phyloP scores from a whole-genome alignment of 2,113 vertebrate species.

The Dissostichus mawsoni region DNA sequence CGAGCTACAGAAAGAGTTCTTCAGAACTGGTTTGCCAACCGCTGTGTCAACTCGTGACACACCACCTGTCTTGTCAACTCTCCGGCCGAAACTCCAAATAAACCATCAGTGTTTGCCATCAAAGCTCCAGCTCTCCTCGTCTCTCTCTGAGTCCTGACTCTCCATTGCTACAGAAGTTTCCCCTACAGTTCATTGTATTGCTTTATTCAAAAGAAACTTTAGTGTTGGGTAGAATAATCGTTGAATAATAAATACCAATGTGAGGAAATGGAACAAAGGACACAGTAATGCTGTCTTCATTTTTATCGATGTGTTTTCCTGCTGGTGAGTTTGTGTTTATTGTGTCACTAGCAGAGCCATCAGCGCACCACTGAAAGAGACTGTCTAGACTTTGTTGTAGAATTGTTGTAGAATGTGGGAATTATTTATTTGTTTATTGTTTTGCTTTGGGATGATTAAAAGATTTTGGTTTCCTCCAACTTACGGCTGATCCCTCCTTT shows the following conservation, averaged over 20 bases:
- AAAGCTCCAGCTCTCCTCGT: too few relatives aligned
- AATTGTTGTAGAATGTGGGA: too few relatives aligned
- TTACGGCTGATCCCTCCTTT: constrained; percentile 45
- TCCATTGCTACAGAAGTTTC: too few relatives aligned
- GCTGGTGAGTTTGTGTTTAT: not conserved
- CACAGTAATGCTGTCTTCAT: not conserved
- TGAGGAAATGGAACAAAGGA: not conserved
- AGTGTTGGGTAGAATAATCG: too few relatives aligned
- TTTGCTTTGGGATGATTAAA: constrained; percentile 42
- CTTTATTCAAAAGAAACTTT: not conserved
- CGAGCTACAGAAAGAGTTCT: too few relatives aligned
- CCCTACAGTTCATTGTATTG: not conserved
- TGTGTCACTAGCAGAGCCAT: not conserved
- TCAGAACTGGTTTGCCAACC: too few relatives aligned
- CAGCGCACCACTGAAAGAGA: not conserved
- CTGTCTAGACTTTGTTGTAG: not conserved
- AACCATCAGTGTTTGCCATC: too few relatives aligned
- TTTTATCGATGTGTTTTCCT: not conserved
- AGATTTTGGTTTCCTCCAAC: constrained; percentile 23
- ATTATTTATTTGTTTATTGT: constrained; percentile 9
- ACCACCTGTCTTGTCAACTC: too few relatives aligned
- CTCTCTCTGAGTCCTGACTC: too few relatives aligned
- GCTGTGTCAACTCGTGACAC: too few relatives aligned
- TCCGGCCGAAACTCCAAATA: too few relatives aligned
- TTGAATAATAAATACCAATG: not conserved